A percentile compares a stretch with the other conserved stretches of the same genome.
Conservation (phyloP, 2,113 vertebrate species). For the Paracanthobrama guichenoti region DNA sequence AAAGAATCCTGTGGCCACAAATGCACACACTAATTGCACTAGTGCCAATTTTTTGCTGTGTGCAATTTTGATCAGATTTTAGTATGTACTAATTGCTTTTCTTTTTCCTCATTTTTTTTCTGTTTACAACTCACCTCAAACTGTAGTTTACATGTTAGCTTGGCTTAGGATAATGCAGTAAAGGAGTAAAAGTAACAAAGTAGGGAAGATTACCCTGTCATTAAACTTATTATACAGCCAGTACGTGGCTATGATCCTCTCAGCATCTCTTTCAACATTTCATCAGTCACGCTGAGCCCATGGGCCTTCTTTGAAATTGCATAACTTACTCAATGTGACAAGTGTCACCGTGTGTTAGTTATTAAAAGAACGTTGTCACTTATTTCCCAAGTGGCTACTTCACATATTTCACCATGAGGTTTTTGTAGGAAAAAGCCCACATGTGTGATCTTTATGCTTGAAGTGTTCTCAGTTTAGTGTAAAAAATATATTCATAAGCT, state of each 20-base stretch:
- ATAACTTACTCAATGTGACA: constrained; percentile 37
- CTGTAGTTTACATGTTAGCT: not conserved
- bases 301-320: constrained; percentile 26
- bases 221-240: not conserved
- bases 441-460: not conserved
- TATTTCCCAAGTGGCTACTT: constrained; percentile 34
- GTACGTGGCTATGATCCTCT: not conserved
- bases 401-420: not conserved
- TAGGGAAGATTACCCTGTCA: not conserved
- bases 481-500: not conserved
- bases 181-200: not conserved
- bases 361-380: not conserved
- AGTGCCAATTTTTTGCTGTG: constrained; percentile 32
- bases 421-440: not conserved
- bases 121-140: not conserved
- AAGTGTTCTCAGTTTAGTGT: not conserved
- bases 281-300: not conserved
- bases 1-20: constrained; percentile 7
- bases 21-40: constrained; percentile 39
- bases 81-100: constrained; percentile 35
- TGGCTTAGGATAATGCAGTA: not conserved
- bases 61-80: constrained; percentile 46
- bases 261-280: constrained; percentile 13
- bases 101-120: constrained; percentile 1
- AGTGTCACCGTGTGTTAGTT: not conserved